Percentiles rank a stretch among this genome's conserved stretches.
Evolutionary conservation across 2,113 vertebrate species (phyloP).

Genomic region (Psephotus haematonotus): DNA sequence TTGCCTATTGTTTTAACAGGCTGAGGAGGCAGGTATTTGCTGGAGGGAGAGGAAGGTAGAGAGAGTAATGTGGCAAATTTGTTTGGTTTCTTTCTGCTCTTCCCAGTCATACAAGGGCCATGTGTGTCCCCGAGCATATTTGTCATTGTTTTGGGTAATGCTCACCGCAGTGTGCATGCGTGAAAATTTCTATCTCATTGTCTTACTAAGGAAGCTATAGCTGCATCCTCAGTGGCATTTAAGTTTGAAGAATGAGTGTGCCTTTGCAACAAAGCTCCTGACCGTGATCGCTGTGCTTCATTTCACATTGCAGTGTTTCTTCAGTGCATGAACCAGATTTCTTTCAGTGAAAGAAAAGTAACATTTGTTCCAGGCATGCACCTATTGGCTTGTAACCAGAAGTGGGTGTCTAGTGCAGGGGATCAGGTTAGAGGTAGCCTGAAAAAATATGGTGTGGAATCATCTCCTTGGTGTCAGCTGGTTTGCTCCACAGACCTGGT

Average conservation of each 20-base stretch:
- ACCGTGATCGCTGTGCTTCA: accelerated
- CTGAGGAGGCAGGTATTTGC: background rate
- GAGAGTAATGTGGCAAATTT: background rate
- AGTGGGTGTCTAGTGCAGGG: background rate
- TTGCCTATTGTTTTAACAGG: background rate
- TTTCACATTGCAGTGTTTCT: background rate
- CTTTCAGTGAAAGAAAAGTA: background rate
- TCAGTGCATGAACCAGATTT: background rate
- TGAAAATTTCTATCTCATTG: background rate
- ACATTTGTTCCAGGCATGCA: background rate
- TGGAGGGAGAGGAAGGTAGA: background rate
- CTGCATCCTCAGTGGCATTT: background rate
- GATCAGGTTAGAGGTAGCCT: background rate
- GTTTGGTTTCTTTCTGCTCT: background rate
- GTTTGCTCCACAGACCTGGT: background rate
- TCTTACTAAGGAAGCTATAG: background rate
- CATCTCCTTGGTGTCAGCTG: background rate
- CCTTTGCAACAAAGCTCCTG: background rate
- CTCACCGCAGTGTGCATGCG: background rate
- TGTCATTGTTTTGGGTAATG: background rate
- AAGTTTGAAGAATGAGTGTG: background rate
- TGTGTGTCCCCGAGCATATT: background rate
- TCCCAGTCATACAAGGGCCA: background rate
- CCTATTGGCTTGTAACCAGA: background rate
- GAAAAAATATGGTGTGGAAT: accelerated